These are phyloP conservation scores for Gadus chalcogrammus DNA, from an alignment of 2,113 vertebrate species.

Conservation along the genomic window DNA sequence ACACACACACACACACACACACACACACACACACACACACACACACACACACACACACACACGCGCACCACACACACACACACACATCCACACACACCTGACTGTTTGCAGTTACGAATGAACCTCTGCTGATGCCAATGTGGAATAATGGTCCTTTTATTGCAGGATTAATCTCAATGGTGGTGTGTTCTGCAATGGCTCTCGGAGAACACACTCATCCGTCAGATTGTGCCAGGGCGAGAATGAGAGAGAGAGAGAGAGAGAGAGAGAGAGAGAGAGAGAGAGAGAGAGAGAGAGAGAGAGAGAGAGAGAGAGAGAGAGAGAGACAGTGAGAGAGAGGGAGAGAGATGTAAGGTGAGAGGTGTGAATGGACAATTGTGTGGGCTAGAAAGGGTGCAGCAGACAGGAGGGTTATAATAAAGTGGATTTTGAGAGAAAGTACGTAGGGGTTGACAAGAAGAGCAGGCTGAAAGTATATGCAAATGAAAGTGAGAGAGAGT, in stretches of 20 bases:
- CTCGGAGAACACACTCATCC: conserved; percentile 41
- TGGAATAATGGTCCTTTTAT: conserved; percentile 56
- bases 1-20: conserved; percentile 23
- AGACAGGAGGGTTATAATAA: background rate
- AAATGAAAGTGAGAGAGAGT: too few species aligned
- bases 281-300: background rate
- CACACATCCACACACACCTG: conserved; percentile 20
- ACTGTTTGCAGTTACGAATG: conserved; percentile 43
- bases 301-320: background rate
- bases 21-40: conserved; percentile 25
- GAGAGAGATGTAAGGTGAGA: background rate
- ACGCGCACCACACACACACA: conserved; percentile 6
- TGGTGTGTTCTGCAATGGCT: conserved; percentile 38
- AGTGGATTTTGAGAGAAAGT: background rate
- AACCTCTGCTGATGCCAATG: conserved; percentile 39
- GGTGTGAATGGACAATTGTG: background rate
- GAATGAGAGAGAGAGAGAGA: background rate
- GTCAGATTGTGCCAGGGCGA: conserved; percentile 28
- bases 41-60: conserved; percentile 23
- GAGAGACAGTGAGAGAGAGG: background rate
- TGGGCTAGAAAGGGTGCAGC: too few species aligned
- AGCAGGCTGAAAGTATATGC: too few species aligned
- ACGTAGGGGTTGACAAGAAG: too few species aligned
- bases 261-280: background rate
- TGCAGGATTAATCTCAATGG: conserved; percentile 58